Evolutionary conservation across 2,797 vertebrate species (phyloP), one percentile per base, ranked within the genome.

Genomic region (Gephyroberyx darwinii): DNA sequence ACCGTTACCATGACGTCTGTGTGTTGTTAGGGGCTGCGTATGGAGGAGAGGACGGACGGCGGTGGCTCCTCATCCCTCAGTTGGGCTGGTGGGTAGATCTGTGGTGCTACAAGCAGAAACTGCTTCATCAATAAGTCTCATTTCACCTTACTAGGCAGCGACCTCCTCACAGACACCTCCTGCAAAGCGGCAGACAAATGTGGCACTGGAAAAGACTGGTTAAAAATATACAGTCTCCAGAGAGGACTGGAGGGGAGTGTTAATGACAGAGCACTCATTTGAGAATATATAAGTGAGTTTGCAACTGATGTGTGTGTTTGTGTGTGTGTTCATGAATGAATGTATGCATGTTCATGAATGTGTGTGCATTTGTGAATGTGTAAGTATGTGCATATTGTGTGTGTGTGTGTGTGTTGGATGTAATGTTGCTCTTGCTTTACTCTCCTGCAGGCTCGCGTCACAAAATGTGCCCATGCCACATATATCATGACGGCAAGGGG

Each of bases 121-220:
- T 33, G 50, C 61, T 66, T 88, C 86, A 89, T 90, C 81, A 88
- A 89, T 88, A 91, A 86, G 74, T 82, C 82, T 82, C 65, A 67
- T 78, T 88, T 73, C 74, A 80, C 62, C 69, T 59, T 43, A 47
- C 54, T 37, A 57, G 69, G 33, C 3, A 80, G 74, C 70, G 70
- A 71, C 57, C 72, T 65, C 64, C 86, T 75, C 16, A 30, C 75
- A 76, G 82, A 71, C 71, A 81, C 82, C 86, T 88, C 82, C 83
- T 84, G 84, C 69, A 83, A 84, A 86, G 74, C 43, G 19, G 37
- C 60, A 62, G 88, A 81, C 82, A 73, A 26, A 76, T 65, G 13
- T 8, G 2, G 54, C 58, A 0, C 58, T 1, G 5, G 58, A 37
- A 58, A 81, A 37, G 52, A 74, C 77, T 75, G 71, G 61, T 87